phyloP scores from a whole-genome alignment of 23 tunicate genomes.

The Corella eumyota region DNA sequence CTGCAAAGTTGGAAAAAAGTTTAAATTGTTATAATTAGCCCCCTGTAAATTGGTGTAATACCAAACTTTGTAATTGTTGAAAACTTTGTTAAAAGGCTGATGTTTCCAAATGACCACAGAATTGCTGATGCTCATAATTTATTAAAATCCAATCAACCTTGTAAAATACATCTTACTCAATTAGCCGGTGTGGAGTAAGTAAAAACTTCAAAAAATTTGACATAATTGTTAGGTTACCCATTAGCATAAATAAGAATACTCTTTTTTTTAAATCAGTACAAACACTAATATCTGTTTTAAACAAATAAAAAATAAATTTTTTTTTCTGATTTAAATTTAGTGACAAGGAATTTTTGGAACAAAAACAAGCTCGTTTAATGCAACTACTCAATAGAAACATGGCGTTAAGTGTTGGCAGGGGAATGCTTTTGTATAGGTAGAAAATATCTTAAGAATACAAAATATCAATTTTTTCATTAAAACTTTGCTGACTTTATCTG shows the following conservation, averaged over 20 bases:
- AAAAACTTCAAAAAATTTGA: neutral
- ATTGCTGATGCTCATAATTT: constrained; percentile 57
- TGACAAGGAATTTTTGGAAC: constrained; percentile 76
- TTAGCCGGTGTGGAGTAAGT: constrained; percentile 61
- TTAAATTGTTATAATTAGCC: no score
- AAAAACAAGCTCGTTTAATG: constrained; percentile 35
- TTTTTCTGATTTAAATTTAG: constrained; percentile 9
- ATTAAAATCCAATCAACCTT: constrained; percentile 31
- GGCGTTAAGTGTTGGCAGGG: constrained; percentile 76
- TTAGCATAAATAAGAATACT: neutral
- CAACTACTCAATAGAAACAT: constrained; percentile 61
- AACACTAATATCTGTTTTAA: no score
- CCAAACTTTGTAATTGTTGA: no score
- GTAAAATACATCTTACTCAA: constrained; percentile 22
- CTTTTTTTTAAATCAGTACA: neutral
- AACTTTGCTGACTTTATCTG: no score
- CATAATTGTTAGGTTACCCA: neutral
- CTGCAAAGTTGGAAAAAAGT: no score
- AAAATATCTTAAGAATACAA: constrained; percentile 1
- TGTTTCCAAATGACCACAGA: constrained; percentile 91
- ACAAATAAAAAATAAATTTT: neutral
- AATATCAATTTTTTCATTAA: constrained; percentile 2
- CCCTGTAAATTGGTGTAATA: no score
- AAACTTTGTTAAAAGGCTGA: constrained; percentile 28
- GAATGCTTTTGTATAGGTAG: constrained; percentile 63